Evolutionary conservation across 1,140 invertebrate genomes (phyloP), one percentile per base, ranked within the genome.

Genomic region (Ips nitidus): DNA sequence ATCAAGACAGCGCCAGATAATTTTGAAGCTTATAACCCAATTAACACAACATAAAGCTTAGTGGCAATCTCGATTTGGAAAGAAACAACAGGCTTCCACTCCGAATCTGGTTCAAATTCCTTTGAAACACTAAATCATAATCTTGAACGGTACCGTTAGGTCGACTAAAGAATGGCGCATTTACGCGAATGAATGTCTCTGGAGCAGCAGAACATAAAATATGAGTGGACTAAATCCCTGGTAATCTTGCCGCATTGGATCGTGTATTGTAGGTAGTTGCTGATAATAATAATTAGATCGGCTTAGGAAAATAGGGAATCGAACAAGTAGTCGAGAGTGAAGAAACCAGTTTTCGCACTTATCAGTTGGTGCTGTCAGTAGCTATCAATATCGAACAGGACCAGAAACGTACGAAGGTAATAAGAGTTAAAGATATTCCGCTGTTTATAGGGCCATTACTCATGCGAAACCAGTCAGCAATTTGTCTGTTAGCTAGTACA

Each of bases 121-220:
- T 59, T 41, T 59, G 8, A 55, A 59, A 59, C 41, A 59, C 39
- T 59, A 59, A 59, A 59, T 59, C 57, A 59, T 59, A 59, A 59
- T 59, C 57, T 59, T 41, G 8, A 5, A 38, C 5, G 39, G 57
- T 59, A 59, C 57, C 57, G 57, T 59, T 59, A 59, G 38, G 7
- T n/a, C 37, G n/a, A 4, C 57, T 42, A 42, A 59, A 59, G 57
- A 59, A 59, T 38, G 39, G 38, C 57, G 8, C 38, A 8, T 59
- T 59, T 59, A 59, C 38, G 38, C 38, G 57, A 59, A 59, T 36
- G 57, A 59, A n/a, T 36, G 57, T 59, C 57, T 40, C 38, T 41
- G 8, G 37, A 59, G 57, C 6, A 59, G 57, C 57, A 38, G 37
- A 42, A 59, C 57, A 42, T 38, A n/a, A 59, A 59, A 59, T 59